Conservation (phyloP, 2,888 invertebrate genomes). For the Malachius bipustulatus region DNA sequence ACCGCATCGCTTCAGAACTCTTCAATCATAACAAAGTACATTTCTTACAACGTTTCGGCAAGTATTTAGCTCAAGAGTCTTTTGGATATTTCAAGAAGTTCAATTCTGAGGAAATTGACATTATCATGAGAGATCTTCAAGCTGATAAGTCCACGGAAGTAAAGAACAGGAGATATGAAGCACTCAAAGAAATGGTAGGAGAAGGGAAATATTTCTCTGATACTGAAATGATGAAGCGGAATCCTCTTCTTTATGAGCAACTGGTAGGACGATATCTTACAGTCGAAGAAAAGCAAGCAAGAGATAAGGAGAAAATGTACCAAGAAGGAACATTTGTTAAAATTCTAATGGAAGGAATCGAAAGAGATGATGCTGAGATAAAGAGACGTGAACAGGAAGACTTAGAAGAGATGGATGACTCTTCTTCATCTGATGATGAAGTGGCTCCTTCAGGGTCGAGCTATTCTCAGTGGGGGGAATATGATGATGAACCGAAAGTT, state of each 20-base stretch:
- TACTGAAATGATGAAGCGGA: slow-evolving; percentile 84
- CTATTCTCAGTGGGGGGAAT: slow-evolving; percentile 28
- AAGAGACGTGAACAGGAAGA: slow-evolving; percentile 49
- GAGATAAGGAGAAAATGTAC: slow-evolving; percentile 45
- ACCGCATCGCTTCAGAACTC: slow-evolving; percentile 50
- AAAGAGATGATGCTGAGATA: slow-evolving; percentile 54
- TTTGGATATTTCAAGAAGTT: slow-evolving; percentile 53
- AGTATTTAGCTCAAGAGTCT: slow-evolving; percentile 54
- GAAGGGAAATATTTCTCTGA: slow-evolving; percentile 76
- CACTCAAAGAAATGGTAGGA: slow-evolving; percentile 58
- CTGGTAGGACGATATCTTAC: slow-evolving; percentile 77
- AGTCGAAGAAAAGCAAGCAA: slow-evolving; percentile 56
- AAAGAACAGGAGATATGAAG: slow-evolving; percentile 73
- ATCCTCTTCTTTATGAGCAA: slow-evolving; percentile 82
- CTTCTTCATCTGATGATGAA: slow-evolving; percentile 27
- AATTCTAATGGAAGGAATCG: slow-evolving; percentile 70
- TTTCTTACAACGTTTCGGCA: slow-evolving; percentile 70
- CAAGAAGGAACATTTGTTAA: slow-evolving; percentile 54
- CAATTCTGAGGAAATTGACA: slow-evolving; percentile 45
- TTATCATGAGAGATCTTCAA: slow-evolving; percentile 54
- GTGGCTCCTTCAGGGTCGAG: slow-evolving; percentile 17
- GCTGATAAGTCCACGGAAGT: slow-evolving; percentile 41
- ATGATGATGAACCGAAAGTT: slow-evolving; percentile 28
- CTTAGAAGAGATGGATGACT: slow-evolving; percentile 42
- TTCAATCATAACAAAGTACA: slow-evolving; percentile 52